Evolutionary conservation across 2,113 vertebrate genomes (phyloP).

Genomic region (Paratilapia polleni): DNA sequence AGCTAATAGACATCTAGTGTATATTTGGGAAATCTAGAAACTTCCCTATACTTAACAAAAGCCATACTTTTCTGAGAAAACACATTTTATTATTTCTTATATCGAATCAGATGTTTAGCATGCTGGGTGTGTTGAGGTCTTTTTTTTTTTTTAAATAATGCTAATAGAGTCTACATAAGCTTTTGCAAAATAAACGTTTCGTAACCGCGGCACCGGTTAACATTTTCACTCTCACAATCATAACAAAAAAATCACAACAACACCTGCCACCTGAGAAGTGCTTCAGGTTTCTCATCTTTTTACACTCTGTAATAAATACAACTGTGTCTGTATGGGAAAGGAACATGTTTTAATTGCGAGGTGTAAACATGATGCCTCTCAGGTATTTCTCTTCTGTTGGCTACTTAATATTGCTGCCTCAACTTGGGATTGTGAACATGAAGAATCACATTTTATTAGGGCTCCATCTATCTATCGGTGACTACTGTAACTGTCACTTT

Average conservation of each 20-base stretch:
- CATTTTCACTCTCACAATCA: not conserved
- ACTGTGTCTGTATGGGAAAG: not conserved
- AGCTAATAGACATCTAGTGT: not conserved
- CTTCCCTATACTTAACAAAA: not conserved
- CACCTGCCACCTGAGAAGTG: conserved; percentile 11
- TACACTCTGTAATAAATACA: not conserved
- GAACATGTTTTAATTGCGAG: not conserved
- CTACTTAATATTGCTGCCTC: not conserved
- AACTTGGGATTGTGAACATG: not conserved
- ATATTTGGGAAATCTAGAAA: not conserved
- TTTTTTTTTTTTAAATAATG: not conserved
- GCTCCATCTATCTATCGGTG: not conserved
- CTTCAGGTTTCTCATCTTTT: not conserved
- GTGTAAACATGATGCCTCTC: not conserved
- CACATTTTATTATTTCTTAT: not conserved
- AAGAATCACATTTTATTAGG: not conserved
- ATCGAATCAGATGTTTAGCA: not conserved
- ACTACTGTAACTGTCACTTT: not conserved
- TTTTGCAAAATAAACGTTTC: not conserved
- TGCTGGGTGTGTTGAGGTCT: not conserved
- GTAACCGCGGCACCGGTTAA: not conserved
- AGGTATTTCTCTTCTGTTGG: not conserved
- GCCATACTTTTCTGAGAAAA: not conserved
- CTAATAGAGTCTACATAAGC: not conserved
- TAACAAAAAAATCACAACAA: conserved; percentile 17